Conservation (phyloP, 92 coral and sea anemone genomes). For the Nematostella vectensis region DNA sequence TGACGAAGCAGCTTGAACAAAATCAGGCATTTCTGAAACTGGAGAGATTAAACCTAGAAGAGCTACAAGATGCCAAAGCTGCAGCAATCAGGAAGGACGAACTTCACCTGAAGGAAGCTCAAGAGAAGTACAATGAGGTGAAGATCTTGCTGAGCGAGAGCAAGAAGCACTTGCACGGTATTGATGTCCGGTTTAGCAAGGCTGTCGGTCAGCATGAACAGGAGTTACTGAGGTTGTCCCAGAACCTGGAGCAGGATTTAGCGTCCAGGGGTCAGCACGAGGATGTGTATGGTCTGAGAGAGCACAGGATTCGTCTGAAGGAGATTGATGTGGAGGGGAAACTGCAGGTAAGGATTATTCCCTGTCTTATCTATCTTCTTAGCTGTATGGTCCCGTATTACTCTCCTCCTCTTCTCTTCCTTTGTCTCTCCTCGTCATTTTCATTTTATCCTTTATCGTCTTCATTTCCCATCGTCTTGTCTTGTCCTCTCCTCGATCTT, state of each 20-base stretch:
- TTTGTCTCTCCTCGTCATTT: too few species aligned
- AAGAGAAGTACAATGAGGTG: conserved; percentile 53
- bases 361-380: too few species aligned
- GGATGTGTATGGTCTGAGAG: conserved; percentile 48
- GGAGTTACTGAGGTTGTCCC: conserved; percentile 50
- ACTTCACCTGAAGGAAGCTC: conserved; percentile 60
- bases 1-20: conserved; percentile 36
- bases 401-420: too few species aligned
- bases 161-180: conserved; percentile 47
- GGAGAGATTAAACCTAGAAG: conserved; percentile 52
- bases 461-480: too few species aligned
- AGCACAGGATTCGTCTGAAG: conserved; percentile 57
- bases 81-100: conserved; percentile 61
- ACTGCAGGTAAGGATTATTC: conserved; percentile 9
- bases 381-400: too few species aligned
- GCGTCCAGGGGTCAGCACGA: conserved; percentile 45
- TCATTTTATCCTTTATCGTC: too few species aligned
- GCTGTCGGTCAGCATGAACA: conserved; percentile 45
- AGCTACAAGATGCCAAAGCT: conserved; percentile 49
- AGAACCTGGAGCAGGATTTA: conserved; percentile 51
- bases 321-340: conserved; percentile 83
- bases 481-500: too few species aligned
- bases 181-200: conserved; percentile 47
- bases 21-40: conserved; percentile 55
- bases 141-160: conserved; percentile 54